phyloP scores from a whole-genome alignment of 1,140 invertebrate genomes.

The Cyclina sinensis region DNA sequence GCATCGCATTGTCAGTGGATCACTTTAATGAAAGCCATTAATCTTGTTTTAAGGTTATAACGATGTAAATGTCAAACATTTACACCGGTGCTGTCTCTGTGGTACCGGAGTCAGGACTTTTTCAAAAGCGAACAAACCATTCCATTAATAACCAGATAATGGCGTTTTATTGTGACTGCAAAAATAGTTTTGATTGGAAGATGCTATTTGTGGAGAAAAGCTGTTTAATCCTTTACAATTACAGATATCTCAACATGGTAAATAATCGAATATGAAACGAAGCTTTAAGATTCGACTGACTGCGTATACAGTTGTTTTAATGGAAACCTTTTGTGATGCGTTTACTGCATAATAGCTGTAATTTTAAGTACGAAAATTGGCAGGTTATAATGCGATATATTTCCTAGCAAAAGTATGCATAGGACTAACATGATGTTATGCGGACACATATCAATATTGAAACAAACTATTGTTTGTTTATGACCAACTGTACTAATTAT shows the following conservation, averaged over 20 bases:
- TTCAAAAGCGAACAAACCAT: slow-evolving; percentile 7
- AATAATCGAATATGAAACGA: background rate
- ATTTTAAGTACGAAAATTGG: no score
- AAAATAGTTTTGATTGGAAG: background rate
- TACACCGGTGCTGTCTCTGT: background rate
- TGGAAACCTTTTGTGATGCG: background rate
- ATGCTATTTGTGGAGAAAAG: background rate
- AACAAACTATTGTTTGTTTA: no score
- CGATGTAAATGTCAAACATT: background rate
- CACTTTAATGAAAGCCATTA: background rate
- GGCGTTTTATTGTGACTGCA: background rate
- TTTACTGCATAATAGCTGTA: no score
- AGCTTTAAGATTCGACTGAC: background rate
- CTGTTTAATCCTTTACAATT: background rate
- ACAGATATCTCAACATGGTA: background rate
- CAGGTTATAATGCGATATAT: no score
- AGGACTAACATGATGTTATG: no score
- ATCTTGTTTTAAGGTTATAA: background rate
- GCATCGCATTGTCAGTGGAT: background rate
- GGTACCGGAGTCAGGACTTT: background rate
- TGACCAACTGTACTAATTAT: no score
- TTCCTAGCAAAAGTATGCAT: no score
- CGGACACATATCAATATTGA: no score
- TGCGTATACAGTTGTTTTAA: no score
- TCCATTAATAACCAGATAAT: background rate